Evolutionary conservation across 2,888 invertebrate species (phyloP).

Genomic region (Spatulosminthurus flaviceps): DNA sequence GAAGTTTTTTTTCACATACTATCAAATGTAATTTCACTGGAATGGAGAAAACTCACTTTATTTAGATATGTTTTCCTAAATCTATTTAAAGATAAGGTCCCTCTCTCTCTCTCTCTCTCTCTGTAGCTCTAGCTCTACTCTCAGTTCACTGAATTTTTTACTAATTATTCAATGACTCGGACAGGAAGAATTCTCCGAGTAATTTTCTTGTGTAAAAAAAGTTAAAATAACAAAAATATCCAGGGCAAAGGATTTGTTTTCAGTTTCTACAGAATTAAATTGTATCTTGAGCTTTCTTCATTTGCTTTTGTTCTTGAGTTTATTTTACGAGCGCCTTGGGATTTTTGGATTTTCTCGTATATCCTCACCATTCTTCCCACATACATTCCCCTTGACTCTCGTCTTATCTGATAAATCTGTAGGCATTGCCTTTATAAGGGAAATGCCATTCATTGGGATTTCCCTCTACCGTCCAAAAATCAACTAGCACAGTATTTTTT

Average conservation of each 20-base stretch:
- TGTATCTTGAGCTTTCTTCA: not conserved
- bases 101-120: too few relatives aligned
- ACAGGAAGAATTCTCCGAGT: too few relatives aligned
- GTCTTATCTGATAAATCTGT: conserved; percentile 24
- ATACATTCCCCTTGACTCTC: conserved; percentile 26
- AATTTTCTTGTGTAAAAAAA: too few relatives aligned
- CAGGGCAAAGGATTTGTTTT: not conserved
- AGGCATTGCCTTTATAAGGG: not conserved
- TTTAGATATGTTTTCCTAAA: too few relatives aligned
- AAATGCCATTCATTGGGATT: not conserved
- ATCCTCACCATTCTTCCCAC: conserved; percentile 21
- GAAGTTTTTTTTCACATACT: too few relatives aligned
- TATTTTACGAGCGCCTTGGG: conserved; percentile 30
- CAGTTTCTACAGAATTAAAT: not conserved
- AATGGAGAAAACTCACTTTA: too few relatives aligned
- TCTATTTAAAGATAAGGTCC: too few relatives aligned
- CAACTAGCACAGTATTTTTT: not conserved
- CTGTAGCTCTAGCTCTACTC: too few relatives aligned
- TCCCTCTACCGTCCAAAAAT: not conserved
- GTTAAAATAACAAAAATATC: not conserved
- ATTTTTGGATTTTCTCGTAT: conserved; percentile 11
- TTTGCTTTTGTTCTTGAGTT: conserved; percentile 19
- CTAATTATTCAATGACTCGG: too few relatives aligned
- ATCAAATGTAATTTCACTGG: too few relatives aligned
- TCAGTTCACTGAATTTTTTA: too few relatives aligned